Base-by-base conservation (phyloP, 2,888 invertebrate species). In the Phortica magna region DNA sequence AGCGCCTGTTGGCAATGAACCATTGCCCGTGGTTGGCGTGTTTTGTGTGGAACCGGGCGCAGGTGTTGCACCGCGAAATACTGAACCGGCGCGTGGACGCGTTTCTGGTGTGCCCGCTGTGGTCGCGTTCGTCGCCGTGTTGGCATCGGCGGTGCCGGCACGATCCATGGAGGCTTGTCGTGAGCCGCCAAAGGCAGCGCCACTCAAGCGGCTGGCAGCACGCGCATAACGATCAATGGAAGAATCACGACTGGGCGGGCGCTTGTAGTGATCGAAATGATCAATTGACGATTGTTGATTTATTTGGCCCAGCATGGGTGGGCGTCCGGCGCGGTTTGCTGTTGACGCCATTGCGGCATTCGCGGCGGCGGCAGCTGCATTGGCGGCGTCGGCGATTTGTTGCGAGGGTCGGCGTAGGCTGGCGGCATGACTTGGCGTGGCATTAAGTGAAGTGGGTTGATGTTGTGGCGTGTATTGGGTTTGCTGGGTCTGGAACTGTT, bases 221-320 rank as follows among this genome's bases (percentile, higher is more conserved):
- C 95, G 93, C 6, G 95, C 94, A 89, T 95, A 96, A 79, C 96
- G 94, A 92, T 97, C 97, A 67, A 96, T 96, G 83, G 97, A 97
- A 78, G 96, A 95, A 90, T 97, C 97, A 89, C 97, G 93, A 93
- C 97, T 97, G 0, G 97, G 97, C 74, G 97, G 97, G 90, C 96
- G 94, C 92, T 97, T 97, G 92, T 98, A 98, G 90, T 98, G 98
- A 92, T 98, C 98, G 90, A 98, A 97, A 89, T 97, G 96, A 92
- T 98, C 97, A 89, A 96, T 96, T 84, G 96, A 96, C 12, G 96
- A 94, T 92, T 95, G 94, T 64, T 89, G 91, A 41, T 89, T 89
- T 71, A 83, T 87, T 79, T 91, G 89, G 19, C 91, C 90, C 42
- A 92, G 81, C 89, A 92, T 90, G 79, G 93, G 94, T 78, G 93